Percentiles rank a stretch among this genome's conserved stretches.
Evolutionary conservation across 2,113 vertebrate genomes (phyloP).

Genomic region (Cheilinus undulatus): DNA sequence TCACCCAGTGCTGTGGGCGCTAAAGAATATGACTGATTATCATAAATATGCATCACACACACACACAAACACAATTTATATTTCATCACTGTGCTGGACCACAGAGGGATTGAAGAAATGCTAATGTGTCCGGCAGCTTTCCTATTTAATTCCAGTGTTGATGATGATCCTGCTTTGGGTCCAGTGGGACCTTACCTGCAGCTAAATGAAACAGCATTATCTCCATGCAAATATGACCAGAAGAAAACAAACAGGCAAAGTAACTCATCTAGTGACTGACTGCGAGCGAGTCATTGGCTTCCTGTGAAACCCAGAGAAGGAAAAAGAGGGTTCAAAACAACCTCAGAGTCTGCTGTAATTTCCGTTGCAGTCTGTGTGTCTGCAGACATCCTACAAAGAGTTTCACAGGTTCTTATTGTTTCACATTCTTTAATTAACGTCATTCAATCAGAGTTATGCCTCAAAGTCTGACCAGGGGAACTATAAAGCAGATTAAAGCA

Average conservation of each 20-base stretch:
- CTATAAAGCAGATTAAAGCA: too few relatives aligned
- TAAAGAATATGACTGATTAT: slow-evolving; percentile 32
- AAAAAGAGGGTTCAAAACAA: slow-evolving; percentile 35
- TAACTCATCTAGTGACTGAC: slow-evolving; percentile 37
- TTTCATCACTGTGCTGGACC: slow-evolving; percentile 54
- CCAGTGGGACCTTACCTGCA: slow-evolving; percentile 58
- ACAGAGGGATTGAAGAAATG: slow-evolving; percentile 66
- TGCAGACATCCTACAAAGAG: slow-evolving; percentile 29
- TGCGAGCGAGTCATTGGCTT: slow-evolving; percentile 41
- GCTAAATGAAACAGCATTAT: slow-evolving; percentile 40
- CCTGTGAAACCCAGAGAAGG: slow-evolving; percentile 31
- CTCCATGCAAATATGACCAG: slow-evolving; percentile 50
- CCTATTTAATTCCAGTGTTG: slow-evolving; percentile 31
- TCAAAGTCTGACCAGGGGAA: too few relatives aligned
- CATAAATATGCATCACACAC: slow-evolving; percentile 62
- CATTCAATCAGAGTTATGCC: too few relatives aligned
- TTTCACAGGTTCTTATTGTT: background rate
- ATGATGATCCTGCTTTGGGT: slow-evolving; percentile 42
- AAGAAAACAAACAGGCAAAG: slow-evolving; percentile 46
- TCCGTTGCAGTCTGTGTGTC: slow-evolving; percentile 26
- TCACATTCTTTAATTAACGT: background rate
- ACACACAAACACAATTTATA: slow-evolving; percentile 44
- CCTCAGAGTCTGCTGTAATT: slow-evolving; percentile 33
- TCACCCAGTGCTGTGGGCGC: slow-evolving; percentile 8
- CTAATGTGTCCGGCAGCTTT: slow-evolving; percentile 67